These are phyloP conservation scores for Thermophis baileyi DNA, from an alignment of 2,113 vertebrate species.

Conservation along the genomic window DNA sequence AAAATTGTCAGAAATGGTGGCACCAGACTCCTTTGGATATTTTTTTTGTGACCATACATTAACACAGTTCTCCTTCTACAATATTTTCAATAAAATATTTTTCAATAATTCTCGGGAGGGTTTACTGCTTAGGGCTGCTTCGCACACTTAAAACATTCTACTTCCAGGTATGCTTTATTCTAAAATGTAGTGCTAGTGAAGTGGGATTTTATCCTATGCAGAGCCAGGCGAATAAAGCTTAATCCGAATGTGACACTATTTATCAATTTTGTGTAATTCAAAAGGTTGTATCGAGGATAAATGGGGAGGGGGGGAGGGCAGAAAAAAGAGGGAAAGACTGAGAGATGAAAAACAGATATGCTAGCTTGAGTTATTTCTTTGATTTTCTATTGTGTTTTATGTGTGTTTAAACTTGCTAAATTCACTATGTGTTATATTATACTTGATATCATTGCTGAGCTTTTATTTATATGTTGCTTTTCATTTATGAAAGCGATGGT, in stretches of 20 bases:
- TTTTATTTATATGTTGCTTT: background rate
- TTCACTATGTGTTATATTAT: background rate
- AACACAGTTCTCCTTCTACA: background rate
- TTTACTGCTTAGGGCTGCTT: background rate
- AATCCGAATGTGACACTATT: background rate
- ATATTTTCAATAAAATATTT: background rate
- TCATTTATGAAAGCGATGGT: background rate
- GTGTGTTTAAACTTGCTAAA: background rate
- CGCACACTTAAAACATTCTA: background rate
- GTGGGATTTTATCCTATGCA: background rate
- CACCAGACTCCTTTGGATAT: background rate
- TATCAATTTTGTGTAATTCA: background rate
- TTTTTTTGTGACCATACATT: background rate
- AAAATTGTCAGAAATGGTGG: background rate
- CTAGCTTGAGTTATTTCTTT: background rate
- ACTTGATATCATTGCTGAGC: background rate
- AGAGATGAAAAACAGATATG: background rate
- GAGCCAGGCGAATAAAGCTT: background rate
- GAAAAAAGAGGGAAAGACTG: background rate
- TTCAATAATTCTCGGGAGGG: background rate
- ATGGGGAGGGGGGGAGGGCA: fast-evolving
- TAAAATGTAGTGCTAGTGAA: background rate
- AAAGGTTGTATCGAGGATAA: background rate
- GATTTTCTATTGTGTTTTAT: background rate
- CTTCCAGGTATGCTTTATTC: background rate